phyloP scores from a whole-genome alignment of 1,140 invertebrate genomes.

The Proctacanthus coquilletti region DNA sequence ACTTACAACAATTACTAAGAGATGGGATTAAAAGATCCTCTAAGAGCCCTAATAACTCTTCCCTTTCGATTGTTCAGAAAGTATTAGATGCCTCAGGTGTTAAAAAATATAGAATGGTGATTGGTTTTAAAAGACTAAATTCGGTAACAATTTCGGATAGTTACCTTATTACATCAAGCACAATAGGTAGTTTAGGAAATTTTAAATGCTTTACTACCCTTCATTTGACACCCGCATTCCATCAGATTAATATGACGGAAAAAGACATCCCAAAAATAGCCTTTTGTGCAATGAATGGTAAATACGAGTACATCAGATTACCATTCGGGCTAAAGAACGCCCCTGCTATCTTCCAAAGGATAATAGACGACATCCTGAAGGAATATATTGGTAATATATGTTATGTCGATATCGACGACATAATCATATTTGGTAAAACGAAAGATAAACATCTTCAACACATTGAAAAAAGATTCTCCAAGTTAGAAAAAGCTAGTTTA shows the following conservation, averaged over 20 bases:
- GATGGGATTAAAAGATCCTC: too few species aligned
- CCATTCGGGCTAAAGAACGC: constrained; percentile 12
- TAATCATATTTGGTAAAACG: constrained; percentile 7
- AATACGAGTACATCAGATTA: constrained; percentile 11
- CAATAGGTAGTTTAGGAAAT: constrained; percentile 24
- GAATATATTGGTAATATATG: constrained; percentile 13
- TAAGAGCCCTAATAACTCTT: too few species aligned
- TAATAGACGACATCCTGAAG: constrained; percentile 18
- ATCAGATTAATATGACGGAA: constrained; percentile 28
- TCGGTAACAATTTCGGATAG: constrained; percentile 26
- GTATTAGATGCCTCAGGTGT: constrained; percentile 9
- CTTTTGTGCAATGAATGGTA: constrained; percentile 17
- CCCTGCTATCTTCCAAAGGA: constrained; percentile 19
- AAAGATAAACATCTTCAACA: background rate
- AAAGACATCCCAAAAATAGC: constrained; percentile 27
- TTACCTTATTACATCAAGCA: constrained; percentile 33
- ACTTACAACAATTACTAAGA: too few species aligned
- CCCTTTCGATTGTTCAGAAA: constrained; percentile 10
- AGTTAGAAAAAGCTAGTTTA: too few species aligned
- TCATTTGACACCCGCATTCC: constrained; percentile 32
- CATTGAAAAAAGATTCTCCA: too few species aligned
- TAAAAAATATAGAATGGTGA: constrained; percentile 15
- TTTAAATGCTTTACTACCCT: constrained; percentile 27
- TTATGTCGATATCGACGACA: constrained; percentile 22
- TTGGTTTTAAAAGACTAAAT: constrained; percentile 29